phyloP scores from a whole-genome alignment of 2,888 invertebrate species.

The Oxystoma pomonae region DNA sequence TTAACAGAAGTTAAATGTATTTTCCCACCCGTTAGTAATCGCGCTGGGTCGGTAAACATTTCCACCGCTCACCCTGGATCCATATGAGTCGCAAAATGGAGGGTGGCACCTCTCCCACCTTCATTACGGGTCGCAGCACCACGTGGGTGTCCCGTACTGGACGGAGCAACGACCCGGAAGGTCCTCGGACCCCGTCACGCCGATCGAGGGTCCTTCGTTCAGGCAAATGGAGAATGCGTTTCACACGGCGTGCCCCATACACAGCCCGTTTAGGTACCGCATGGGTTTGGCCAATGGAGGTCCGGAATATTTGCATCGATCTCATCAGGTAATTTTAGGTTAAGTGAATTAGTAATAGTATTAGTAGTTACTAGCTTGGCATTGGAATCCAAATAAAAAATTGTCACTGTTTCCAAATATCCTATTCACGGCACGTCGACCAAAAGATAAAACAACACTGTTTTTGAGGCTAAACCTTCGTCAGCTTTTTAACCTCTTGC shows the following conservation, averaged over 20 bases:
- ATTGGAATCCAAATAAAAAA: too few relatives aligned
- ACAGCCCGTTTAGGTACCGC: constrained; percentile 66
- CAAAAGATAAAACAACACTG: too few relatives aligned
- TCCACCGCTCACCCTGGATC: constrained; percentile 18
- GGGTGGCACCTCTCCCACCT: constrained; percentile 33
- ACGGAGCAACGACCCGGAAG: constrained; percentile 45
- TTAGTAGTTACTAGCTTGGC: too few relatives aligned
- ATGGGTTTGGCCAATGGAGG: constrained; percentile 52
- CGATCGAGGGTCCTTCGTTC: constrained; percentile 47
- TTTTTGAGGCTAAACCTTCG: too few relatives aligned
- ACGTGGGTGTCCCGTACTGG: constrained; percentile 35
- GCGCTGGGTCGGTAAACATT: background rate
- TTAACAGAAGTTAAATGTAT: too few relatives aligned
- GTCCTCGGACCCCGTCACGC: constrained; percentile 52
- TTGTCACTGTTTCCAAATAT: too few relatives aligned
- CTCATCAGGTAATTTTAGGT: constrained; percentile 36
- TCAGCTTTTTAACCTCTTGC: too few relatives aligned
- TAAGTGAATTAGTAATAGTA: too few relatives aligned
- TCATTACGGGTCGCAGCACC: constrained; percentile 35
- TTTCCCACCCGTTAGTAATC: too few relatives aligned
- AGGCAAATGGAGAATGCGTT: constrained; percentile 46
- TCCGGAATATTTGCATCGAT: constrained; percentile 44
- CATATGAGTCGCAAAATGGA: constrained; percentile 20
- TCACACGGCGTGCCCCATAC: constrained; percentile 63
- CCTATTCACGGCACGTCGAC: too few relatives aligned